Evolutionary conservation across 2,113 vertebrate species (phyloP).

Genomic region (Cyrtonyx montezumae): DNA sequence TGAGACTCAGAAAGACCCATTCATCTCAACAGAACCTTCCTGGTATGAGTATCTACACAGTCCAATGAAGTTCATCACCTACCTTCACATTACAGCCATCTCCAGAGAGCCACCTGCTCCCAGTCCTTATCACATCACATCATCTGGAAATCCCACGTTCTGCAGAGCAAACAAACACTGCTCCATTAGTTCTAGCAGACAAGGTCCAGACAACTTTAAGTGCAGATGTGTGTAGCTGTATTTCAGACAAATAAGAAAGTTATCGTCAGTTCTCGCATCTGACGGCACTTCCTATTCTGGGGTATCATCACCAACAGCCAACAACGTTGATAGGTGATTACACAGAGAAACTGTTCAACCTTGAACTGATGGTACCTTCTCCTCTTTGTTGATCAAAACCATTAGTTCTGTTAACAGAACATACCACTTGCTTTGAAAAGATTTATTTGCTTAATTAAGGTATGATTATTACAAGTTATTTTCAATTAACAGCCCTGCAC

Average conservation of each 20-base stretch:
- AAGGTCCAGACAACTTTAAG: background rate
- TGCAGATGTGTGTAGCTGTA: background rate
- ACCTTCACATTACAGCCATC: background rate
- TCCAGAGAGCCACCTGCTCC: background rate
- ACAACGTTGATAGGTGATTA: fast-evolving
- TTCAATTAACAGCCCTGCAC: fast-evolving
- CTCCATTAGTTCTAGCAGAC: fast-evolving
- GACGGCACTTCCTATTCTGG: constrained; percentile 95
- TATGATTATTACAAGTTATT: background rate
- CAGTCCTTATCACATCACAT: fast-evolving
- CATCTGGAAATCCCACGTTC: background rate
- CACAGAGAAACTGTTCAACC: fast-evolving
- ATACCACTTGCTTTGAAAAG: background rate
- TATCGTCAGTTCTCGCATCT: constrained; percentile 93
- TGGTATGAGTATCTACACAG: fast-evolving
- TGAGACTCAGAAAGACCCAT: fast-evolving
- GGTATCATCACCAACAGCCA: constrained; percentile 84
- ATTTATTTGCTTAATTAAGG: background rate
- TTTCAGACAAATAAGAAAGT: constrained; percentile 64
- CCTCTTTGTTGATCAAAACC: fast-evolving
- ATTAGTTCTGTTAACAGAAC: fast-evolving
- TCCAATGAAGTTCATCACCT: background rate
- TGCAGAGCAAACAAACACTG: background rate
- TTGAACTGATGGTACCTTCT: fast-evolving
- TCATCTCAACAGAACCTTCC: background rate